Percentiles rank a stretch among this genome's conserved stretches.
Evolutionary conservation across 2,113 vertebrate species (phyloP).

Genomic region (Ahaetulla prasina): DNA sequence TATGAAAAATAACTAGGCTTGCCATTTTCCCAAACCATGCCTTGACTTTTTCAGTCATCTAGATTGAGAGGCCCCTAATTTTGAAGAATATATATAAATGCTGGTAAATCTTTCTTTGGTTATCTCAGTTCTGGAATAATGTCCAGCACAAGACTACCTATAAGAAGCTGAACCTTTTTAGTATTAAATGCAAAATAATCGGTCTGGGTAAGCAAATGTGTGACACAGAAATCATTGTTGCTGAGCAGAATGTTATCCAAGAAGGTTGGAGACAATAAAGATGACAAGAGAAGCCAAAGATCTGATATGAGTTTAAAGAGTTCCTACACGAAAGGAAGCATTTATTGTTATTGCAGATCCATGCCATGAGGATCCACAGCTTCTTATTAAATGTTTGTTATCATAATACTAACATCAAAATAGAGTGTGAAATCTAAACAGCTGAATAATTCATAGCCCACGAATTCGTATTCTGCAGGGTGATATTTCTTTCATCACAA

Average conservation of each 20-base stretch:
- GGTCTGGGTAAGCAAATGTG: too few relatives aligned
- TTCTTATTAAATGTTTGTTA: not conserved
- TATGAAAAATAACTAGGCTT: not conserved
- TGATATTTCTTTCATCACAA: not conserved
- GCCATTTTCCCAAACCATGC: not conserved
- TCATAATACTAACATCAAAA: not conserved
- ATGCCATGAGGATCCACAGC: not conserved
- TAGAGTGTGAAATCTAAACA: not conserved
- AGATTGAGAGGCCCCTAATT: not conserved
- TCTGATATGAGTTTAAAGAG: not conserved
- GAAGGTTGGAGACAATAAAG: not conserved
- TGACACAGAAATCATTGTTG: not conserved
- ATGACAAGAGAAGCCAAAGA: not conserved
- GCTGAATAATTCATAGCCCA: not conserved
- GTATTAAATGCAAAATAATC: not conserved
- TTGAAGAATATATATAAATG: not conserved
- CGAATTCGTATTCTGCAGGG: not conserved
- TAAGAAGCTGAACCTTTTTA: not conserved
- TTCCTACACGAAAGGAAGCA: not conserved
- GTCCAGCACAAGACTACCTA: not conserved
- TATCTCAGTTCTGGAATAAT: not conserved
- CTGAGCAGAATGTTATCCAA: not conserved
- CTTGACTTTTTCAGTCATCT: not conserved
- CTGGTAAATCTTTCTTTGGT: not conserved
- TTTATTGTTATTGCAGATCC: not conserved